Conservation (phyloP, 2,888 invertebrate genomes). For the Folsomia manolachei region DNA sequence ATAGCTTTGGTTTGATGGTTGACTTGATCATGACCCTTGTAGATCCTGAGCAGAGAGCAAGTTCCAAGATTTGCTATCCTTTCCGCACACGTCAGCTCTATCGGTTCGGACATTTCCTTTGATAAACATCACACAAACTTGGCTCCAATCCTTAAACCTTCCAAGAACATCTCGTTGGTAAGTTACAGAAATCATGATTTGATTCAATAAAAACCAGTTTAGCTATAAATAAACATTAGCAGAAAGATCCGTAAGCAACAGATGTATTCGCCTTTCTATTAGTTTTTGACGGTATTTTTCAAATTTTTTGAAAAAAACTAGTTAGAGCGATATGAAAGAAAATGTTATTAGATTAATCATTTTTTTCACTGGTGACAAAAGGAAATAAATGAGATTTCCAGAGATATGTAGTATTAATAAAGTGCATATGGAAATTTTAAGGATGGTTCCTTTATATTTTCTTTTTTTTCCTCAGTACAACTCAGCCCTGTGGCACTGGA, state of each 20-base stretch:
- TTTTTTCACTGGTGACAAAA: too few species aligned
- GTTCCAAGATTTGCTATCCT: conserved; percentile 35
- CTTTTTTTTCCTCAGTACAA: conserved; percentile 27
- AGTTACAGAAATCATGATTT: background rate
- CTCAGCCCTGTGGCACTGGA: conserved; percentile 41
- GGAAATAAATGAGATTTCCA: background rate
- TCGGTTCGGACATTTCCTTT: conserved; percentile 37
- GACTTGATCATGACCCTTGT: background rate
- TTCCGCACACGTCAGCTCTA: conserved; percentile 41
- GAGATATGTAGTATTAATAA: background rate
- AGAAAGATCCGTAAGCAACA: too few species aligned
- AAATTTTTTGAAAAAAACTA: too few species aligned
- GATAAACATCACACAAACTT: conserved; percentile 39
- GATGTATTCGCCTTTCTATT: too few species aligned
- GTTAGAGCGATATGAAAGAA: too few species aligned
- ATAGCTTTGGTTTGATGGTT: background rate
- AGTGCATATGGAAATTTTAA: background rate
- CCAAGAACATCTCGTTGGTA: conserved; percentile 37
- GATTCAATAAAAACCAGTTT: too few species aligned
- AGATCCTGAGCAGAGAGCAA: conserved; percentile 24
- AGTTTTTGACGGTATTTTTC: too few species aligned
- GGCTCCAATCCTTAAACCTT: conserved; percentile 39
- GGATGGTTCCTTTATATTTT: background rate
- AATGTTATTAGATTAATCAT: too few species aligned
- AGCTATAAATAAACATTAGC: too few species aligned